A percentile compares a stretch with the other conserved stretches of the same genome.
Conservation (phyloP, 2,113 vertebrate species). For the Mixornis gularis region DNA sequence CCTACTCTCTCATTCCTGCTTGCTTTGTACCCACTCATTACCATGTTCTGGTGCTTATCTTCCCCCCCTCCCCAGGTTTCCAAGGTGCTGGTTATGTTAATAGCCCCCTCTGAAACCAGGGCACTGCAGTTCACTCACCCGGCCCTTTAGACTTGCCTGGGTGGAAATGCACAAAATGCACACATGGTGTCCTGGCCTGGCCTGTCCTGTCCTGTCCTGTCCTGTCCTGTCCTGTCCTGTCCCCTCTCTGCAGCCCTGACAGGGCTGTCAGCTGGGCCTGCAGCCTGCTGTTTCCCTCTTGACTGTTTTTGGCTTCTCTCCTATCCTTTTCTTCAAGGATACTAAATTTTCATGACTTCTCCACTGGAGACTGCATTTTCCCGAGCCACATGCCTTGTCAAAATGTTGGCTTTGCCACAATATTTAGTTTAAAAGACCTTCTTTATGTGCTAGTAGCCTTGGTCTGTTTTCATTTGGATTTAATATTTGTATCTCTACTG, state of each 20-base stretch:
- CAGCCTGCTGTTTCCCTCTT: not conserved
- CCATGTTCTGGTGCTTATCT: conserved; percentile 11
- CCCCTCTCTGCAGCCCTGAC: not conserved
- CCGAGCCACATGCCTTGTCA: not conserved
- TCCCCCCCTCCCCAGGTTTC: not conserved
- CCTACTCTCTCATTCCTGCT: conserved; percentile 17
- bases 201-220: not conserved
- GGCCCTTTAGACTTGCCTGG: not conserved
- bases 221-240: not conserved
- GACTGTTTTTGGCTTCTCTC: not conserved
- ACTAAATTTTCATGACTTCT: not conserved
- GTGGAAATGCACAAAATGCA: not conserved
- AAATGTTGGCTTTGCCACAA: not conserved
- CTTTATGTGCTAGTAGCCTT: not conserved
- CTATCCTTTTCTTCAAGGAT: conserved; percentile 12
- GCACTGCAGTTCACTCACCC: not conserved
- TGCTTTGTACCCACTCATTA: not conserved
- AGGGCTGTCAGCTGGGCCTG: not conserved
- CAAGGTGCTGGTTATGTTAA: conserved; percentile 4
- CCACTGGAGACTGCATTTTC: not conserved
- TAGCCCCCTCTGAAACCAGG: conserved; percentile 4
- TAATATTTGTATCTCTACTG: not conserved
- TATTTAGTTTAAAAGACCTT: not conserved
- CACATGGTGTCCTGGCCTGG: not conserved
- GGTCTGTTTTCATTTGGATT: not conserved